Percentiles rank a stretch among this genome's conserved stretches.
phyloP scores from a whole-genome alignment of 2,797 vertebrate species.

The Stomatorhinus walkeri region DNA sequence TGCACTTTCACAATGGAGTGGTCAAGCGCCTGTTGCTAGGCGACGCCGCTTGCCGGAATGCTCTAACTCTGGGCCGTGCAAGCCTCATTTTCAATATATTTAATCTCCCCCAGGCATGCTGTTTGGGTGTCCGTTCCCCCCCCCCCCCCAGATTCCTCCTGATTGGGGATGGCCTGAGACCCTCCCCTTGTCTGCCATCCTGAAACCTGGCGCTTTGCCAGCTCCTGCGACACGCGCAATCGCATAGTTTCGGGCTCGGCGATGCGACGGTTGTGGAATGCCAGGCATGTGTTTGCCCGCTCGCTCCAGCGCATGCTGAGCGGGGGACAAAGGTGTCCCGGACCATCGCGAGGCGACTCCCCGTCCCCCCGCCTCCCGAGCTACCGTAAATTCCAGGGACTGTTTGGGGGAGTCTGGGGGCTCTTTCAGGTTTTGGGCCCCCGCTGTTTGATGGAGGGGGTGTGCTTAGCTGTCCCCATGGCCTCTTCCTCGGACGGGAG shows the following conservation, averaged over 20 bases:
- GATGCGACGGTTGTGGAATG: slow-evolving; percentile 47
- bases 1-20: neutral
- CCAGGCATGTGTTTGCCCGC: slow-evolving; percentile 44
- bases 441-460: neutral
- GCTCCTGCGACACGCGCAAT: slow-evolving; percentile 36
- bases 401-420: neutral
- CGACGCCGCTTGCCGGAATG: neutral
- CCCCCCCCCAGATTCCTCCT: slow-evolving; percentile 43
- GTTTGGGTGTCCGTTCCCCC: slow-evolving; percentile 24
- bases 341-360: slow-evolving; percentile 30
- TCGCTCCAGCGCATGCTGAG: slow-evolving; percentile 29
- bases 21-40: neutral
- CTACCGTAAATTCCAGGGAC: slow-evolving; percentile 16
- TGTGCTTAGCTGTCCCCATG: neutral
- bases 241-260: slow-evolving; percentile 46
- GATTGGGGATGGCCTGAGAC: slow-evolving; percentile 30
- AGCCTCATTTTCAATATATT: neutral
- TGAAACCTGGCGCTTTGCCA: slow-evolving; percentile 61
- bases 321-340: slow-evolving; percentile 33
- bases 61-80: neutral
- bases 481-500: neutral
- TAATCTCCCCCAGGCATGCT: neutral
- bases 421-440: neutral
- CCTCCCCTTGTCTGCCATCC: slow-evolving; percentile 35
- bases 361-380: slow-evolving; percentile 32